Percentiles rank a stretch among this genome's conserved stretches.
These are phyloP conservation scores for Colinus virginianus DNA, from an alignment of 2,113 vertebrate species.

Conservation along the genomic window DNA sequence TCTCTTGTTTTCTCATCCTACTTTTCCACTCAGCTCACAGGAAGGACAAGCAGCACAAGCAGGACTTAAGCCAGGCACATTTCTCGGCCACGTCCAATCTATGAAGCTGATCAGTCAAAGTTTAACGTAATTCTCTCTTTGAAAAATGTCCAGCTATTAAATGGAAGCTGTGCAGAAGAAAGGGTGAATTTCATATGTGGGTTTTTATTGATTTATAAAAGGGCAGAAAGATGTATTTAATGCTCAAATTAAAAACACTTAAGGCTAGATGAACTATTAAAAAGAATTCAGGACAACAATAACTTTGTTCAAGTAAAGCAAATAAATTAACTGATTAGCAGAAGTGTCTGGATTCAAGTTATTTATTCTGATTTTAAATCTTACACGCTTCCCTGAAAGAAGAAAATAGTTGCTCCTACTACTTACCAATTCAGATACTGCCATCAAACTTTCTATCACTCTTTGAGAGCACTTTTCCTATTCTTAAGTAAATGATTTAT, in stretches of 20 bases:
- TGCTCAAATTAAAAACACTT: conserved; percentile 4
- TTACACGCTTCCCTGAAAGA: background rate
- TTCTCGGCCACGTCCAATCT: background rate
- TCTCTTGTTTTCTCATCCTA: background rate
- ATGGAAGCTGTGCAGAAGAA: background rate
- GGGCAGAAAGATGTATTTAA: background rate
- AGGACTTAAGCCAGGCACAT: background rate
- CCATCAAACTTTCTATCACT: background rate
- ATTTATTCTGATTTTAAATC: background rate
- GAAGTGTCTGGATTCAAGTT: background rate
- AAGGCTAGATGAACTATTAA: background rate
- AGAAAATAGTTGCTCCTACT: background rate
- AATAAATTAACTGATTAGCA: background rate
- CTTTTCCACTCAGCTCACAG: background rate
- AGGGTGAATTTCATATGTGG: background rate
- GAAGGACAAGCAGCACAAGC: background rate
- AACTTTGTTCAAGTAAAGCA: background rate
- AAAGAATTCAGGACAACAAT: background rate
- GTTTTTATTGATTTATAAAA: background rate
- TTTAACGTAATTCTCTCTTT: background rate
- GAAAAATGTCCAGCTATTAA: background rate
- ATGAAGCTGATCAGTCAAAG: background rate
- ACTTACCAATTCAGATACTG: background rate
- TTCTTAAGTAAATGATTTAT: background rate
- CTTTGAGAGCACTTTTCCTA: background rate